Percentiles rank a stretch among this genome's conserved stretches.
phyloP scores from a whole-genome alignment of 2,797 vertebrate species.

The Alca torda region DNA sequence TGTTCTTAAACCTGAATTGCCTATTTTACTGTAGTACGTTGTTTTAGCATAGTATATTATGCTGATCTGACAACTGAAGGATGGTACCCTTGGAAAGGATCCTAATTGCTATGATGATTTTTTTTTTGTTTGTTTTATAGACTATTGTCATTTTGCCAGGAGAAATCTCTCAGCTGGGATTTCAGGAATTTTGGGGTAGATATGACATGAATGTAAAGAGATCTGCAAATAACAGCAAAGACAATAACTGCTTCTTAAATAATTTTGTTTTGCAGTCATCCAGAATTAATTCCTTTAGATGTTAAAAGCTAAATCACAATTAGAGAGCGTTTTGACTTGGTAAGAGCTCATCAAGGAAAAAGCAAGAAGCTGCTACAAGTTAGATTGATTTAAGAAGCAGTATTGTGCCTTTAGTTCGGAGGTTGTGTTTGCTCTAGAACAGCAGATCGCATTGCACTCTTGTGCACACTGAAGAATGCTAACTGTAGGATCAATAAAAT shows the following conservation, averaged over 20 bases:
- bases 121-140: background rate
- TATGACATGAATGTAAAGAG: background rate
- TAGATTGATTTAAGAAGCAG: background rate
- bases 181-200: background rate
- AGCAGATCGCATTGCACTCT: background rate
- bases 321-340: background rate
- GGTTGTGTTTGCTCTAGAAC: background rate
- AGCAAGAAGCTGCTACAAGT: background rate
- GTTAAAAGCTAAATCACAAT: background rate
- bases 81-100: background rate
- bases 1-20: background rate
- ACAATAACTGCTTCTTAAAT: background rate
- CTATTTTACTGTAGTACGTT: background rate
- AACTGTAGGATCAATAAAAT: background rate
- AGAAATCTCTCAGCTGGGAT: background rate
- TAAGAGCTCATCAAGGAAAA: background rate
- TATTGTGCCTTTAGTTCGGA: background rate
- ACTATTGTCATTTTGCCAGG: background rate
- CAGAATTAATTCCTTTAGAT: background rate
- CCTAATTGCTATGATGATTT: background rate
- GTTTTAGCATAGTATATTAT: background rate
- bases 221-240: background rate
- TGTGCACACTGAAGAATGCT: background rate
- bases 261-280: background rate
- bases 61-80: background rate